Base-by-base conservation (phyloP, 2,888 invertebrate species). In the Plebejus argus region DNA sequence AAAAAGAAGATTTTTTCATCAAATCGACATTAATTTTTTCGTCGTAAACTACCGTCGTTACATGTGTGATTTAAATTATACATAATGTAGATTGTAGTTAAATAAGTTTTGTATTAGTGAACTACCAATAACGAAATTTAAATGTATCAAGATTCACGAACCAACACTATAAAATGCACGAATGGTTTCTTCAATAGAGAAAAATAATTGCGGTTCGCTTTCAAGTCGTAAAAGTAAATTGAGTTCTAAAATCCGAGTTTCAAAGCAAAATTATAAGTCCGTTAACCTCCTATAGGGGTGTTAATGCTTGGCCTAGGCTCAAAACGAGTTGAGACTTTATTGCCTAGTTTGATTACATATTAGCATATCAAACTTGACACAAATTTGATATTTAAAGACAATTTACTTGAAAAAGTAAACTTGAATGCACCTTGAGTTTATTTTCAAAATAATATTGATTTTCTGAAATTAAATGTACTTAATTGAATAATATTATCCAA, bases 251-350 rank as follows among this genome's bases (percentile, higher is more conserved):
- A 28, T 28, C 3, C 12, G 6, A 28, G 66, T 66, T 28, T 66
- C 66, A 5, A 28, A 28, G 66, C 66, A 18, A 66, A 61, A 61
- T 12, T 12, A 20, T 70, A 18, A n/a, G 71, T 39, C 12, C 45
- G 72, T 39, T 71, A 10, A 72, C 39, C 72, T 39, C 20, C 20
- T n/a, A 23, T 20, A 72, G 72, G 71, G 72, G 72, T 45, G 72
- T 28, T 28, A 4, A 15, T 66, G 15, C 28, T 66, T 5, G 18
- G 15, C 12, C 33, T 33, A 66, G 66, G 28, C 66, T 33, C 15
- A 66, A 28, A 66, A 15, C 66, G 15, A 33, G 28, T 66, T 66
- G 15, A 33, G 18, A 10, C 28, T 66, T 28, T 66, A 66, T 33
- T 66, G 15, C 66, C 15, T 28, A 15, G 66, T 33, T 28, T 6